phyloP scores from a whole-genome alignment of 2,888 invertebrate genomes.

The Dynastes grantii region DNA sequence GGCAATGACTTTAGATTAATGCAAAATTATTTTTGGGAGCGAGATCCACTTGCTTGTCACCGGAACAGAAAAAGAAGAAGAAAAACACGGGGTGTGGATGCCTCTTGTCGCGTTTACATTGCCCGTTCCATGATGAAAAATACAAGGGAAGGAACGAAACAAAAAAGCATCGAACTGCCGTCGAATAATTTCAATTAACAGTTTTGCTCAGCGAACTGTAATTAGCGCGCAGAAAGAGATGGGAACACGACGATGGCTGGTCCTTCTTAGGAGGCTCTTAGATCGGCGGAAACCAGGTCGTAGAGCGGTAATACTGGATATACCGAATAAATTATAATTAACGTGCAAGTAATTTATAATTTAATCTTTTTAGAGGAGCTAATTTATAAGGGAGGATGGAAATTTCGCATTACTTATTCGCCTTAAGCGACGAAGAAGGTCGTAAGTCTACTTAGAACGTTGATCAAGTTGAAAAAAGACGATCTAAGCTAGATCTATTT shows the following conservation, averaged over 20 bases:
- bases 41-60: background rate
- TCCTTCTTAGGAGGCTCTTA: background rate
- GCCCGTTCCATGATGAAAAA: slow-evolving; percentile 15
- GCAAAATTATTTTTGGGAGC: slow-evolving; percentile 33
- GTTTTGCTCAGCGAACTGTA: slow-evolving; percentile 6
- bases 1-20: slow-evolving; percentile 22
- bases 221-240: slow-evolving; percentile 24
- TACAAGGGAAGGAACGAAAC: slow-evolving; percentile 11
- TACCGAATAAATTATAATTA: slow-evolving; percentile 51
- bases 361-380: slow-evolving; percentile 37
- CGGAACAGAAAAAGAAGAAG: background rate
- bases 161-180: slow-evolving; percentile 22
- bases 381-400: slow-evolving; percentile 4
- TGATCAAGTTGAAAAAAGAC: too few species aligned
- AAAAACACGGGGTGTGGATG: background rate
- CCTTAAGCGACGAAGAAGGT: background rate
- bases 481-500: too few species aligned
- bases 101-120: background rate
- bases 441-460: background rate
- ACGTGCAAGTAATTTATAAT: slow-evolving; percentile 49
- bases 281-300: slow-evolving; percentile 8
- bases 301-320: slow-evolving; percentile 14
- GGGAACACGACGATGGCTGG: background rate
- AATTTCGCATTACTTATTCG: background rate
- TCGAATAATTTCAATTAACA: slow-evolving; percentile 42